Evolutionary conservation across 2,113 vertebrate species (phyloP), one percentile per base, ranked within the genome.

Genomic region (Heteronetta atricapilla): DNA sequence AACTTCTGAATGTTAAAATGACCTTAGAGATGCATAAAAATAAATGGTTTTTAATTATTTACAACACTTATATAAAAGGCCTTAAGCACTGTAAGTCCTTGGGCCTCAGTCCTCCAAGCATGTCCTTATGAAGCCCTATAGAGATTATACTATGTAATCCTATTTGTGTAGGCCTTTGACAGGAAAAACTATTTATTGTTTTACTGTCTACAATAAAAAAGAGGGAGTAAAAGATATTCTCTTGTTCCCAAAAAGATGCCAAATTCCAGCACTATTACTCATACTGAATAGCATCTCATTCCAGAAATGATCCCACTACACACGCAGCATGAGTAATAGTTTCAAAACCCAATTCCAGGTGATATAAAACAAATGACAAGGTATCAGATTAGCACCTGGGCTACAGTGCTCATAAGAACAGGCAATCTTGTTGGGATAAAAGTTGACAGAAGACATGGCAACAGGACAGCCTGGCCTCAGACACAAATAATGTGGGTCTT

Each of bases 351-450:
- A 86, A 48, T 75, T 89, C 74, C 93, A 96, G 85, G 90, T 87
- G 93, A 93, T 72, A 86, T n/a, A 87, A 92, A 91, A 74, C 91
- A 95, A 91, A 84, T 75, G 95, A 89, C 82, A 83, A 88, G 74
- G 55, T 74, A 96, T 82, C 88, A 93, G 86, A 89, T 93, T 95
- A 95, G 89, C 91, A 94, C 85, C 79, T 87, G 90, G 80, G 40
- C 62, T 78, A 26, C 69, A 70, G 82, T 93, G 80, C 63, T 90
- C 50, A 62, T 60, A 88, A 92, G 70, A 91, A 76, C n/a, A 74
- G 89, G 90, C 77, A 82, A 60, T 67, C 86, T 87, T 75, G 6
- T 69, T 84, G 70, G 92, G 91, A 92, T 89, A 81, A 78, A 95
- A 84, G 62, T 28, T 88, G 90, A 95, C 84, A 93, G 95, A 82